phyloP scores from a whole-genome alignment of 2,888 invertebrate species.

The Pheosia tremula region DNA sequence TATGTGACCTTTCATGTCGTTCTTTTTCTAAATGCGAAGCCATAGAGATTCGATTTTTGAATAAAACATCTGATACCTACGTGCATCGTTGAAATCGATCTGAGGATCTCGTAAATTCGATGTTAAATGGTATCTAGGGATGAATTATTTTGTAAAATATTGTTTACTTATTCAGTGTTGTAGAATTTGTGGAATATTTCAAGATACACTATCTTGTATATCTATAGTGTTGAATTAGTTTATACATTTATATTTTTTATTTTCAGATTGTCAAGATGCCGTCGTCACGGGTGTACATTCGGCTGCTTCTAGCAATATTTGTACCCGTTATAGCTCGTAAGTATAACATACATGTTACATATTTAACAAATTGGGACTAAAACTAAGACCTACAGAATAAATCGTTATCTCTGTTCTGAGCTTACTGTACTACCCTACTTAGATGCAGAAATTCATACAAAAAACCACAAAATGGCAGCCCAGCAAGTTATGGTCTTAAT shows the following conservation, averaged over 20 bases:
- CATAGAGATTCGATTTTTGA: neutral
- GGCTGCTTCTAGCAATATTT: conserved; percentile 49
- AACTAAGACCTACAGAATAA: no score
- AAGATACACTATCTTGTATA: neutral
- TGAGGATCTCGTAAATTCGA: neutral
- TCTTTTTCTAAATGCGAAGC: conserved; percentile 7
- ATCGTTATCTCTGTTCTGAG: no score
- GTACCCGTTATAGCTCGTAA: conserved; percentile 57
- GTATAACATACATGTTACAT: conserved; percentile 18
- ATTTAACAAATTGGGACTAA: no score
- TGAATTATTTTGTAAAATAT: neutral
- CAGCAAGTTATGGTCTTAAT: no score
- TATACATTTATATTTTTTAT: conserved; percentile 20
- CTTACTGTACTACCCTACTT: no score
- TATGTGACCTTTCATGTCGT: conserved; percentile 31
- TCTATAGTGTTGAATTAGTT: neutral
- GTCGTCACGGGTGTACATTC: conserved; percentile 38
- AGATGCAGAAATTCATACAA: no score
- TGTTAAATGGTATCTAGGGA: neutral
- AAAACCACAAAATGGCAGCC: no score
- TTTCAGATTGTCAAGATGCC: conserved; percentile 57
- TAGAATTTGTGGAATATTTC: neutral
- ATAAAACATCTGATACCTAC: conserved; percentile 1
- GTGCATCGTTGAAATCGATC: neutral
- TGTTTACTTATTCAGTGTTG: neutral